Conservation (phyloP, 2,888 invertebrate genomes). For the Apamea crenata region DNA sequence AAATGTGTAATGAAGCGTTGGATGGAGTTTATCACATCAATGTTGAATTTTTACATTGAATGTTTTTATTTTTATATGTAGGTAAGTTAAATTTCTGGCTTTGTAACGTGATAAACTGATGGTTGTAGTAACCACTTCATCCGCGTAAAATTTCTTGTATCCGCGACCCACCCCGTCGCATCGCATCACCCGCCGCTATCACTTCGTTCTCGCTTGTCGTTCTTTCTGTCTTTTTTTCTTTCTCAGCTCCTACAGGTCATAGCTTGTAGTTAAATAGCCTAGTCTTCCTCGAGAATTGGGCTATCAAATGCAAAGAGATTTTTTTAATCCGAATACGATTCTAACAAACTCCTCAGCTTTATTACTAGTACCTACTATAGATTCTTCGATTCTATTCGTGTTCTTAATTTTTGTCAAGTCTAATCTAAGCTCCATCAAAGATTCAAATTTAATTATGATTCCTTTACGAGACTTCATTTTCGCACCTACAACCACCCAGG, state of each 20-base stretch:
- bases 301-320: not conserved
- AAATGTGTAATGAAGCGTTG: conserved; percentile 11
- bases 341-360: not conserved
- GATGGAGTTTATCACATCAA: not conserved
- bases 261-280: no score
- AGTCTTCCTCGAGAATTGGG: no score
- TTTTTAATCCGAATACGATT: not conserved
- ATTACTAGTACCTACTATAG: not conserved
- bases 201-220: not conserved
- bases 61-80: not conserved
- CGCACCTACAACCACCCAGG: not conserved
- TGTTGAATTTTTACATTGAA: not conserved
- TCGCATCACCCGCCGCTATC: no score
- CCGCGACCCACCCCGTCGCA: not conserved
- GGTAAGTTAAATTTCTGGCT: not conserved
- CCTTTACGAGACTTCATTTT: not conserved
- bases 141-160: not conserved
- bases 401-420: not conserved
- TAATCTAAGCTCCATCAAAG: not conserved
- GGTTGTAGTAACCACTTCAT: not conserved
- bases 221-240: not conserved
- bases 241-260: no score
- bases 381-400: not conserved
- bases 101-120: not conserved
- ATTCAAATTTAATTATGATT: not conserved